Evolutionary conservation across 2,888 invertebrate species (phyloP).

Genomic region (Patella depressa): DNA sequence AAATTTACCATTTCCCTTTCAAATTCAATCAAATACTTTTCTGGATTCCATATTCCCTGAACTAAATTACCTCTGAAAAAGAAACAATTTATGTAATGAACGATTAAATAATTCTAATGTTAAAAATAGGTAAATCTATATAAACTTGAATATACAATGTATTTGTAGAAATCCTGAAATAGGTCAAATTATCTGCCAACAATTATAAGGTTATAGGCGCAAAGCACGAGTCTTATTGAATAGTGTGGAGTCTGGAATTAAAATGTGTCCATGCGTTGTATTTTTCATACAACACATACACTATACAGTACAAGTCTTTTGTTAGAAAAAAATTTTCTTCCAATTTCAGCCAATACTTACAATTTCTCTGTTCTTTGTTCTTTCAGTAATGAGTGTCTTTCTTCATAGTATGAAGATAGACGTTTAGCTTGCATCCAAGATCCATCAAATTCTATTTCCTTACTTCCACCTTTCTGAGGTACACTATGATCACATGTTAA

Average conservation of each 20-base stretch:
- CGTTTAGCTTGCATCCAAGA: conserved; percentile 60
- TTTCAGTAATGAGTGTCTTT: conserved; percentile 47
- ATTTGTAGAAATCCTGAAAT: too few relatives aligned
- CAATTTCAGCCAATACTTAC: conserved; percentile 37
- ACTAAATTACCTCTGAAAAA: conserved; percentile 53
- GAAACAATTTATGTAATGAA: neutral
- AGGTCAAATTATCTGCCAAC: too few relatives aligned
- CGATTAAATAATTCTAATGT: too few relatives aligned
- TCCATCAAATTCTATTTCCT: conserved; percentile 64
- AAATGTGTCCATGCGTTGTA: too few relatives aligned
- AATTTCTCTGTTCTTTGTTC: conserved; percentile 61
- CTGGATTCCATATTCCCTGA: conserved; percentile 56
- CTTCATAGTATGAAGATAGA: conserved; percentile 54
- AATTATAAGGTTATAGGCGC: too few relatives aligned
- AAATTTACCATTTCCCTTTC: conserved; percentile 55
- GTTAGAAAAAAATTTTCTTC: too few relatives aligned
- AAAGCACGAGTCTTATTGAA: too few relatives aligned
- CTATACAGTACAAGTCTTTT: too few relatives aligned
- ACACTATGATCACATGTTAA: conserved; percentile 45
- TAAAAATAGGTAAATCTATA: too few relatives aligned
- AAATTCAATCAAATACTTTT: conserved; percentile 52
- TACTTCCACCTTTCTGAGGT: conserved; percentile 60
- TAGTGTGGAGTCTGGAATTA: too few relatives aligned
- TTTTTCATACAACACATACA: too few relatives aligned
- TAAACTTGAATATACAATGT: too few relatives aligned